A percentile compares a stretch with the other conserved stretches of the same genome.
These are phyloP conservation scores for Nipponacmea schrenckii DNA, from an alignment of 2,888 invertebrate species.

Conservation along the genomic window DNA sequence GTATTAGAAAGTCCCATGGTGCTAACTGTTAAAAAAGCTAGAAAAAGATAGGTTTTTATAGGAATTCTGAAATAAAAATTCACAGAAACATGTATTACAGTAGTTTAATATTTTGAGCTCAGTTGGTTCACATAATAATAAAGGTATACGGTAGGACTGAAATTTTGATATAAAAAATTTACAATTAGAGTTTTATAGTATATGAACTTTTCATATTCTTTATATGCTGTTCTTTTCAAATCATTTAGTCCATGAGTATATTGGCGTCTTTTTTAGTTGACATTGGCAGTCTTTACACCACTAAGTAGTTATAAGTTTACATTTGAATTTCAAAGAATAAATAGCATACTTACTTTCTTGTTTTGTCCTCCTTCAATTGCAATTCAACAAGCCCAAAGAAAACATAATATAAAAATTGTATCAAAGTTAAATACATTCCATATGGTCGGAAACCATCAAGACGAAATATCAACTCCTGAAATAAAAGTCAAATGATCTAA, in stretches of 20 bases:
- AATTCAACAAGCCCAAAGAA: conserved; percentile 83
- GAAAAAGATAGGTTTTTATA: conserved; percentile 79
- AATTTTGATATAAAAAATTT: too few species aligned
- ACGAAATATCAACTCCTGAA: conserved; percentile 87
- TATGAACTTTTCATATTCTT: too few species aligned
- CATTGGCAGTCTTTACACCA: too few species aligned
- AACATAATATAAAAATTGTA: conserved; percentile 90
- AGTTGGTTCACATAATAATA: too few species aligned
- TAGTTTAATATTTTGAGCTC: too few species aligned
- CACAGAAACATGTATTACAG: background rate
- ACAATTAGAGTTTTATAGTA: too few species aligned
- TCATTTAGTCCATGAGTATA: too few species aligned
- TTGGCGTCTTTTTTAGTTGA: too few species aligned
- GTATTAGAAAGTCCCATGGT: conserved; percentile 97
- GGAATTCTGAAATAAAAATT: conserved; percentile 78
- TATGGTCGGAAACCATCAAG: conserved; percentile 88
- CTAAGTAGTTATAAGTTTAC: too few species aligned
- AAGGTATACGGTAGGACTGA: too few species aligned
- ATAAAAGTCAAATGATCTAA: conserved; percentile 13
- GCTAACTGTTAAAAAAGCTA: conserved; percentile 88
- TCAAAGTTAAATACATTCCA: conserved; percentile 90
- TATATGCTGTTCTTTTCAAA: too few species aligned
- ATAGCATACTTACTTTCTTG: conserved; percentile 65
- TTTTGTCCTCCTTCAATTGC: conserved; percentile 72
- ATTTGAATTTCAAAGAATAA: background rate